Conservation (phyloP, 2,888 invertebrate species). For the Phyllotreta striolata region DNA sequence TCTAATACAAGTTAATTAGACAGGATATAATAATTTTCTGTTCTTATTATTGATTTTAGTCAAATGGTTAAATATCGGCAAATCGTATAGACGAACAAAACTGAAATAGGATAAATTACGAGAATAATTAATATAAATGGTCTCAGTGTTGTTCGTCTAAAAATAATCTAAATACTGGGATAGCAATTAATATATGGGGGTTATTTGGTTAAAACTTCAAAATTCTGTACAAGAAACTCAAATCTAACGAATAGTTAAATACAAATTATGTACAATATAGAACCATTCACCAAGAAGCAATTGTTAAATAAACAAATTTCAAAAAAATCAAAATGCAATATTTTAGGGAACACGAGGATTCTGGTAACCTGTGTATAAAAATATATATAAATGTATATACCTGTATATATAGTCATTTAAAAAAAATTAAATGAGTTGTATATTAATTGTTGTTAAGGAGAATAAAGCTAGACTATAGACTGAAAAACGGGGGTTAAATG, state of each 20-base stretch:
- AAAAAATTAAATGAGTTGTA: slow-evolving; percentile 14
- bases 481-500: slow-evolving; percentile 6
- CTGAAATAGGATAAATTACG: not conserved
- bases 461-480: not conserved
- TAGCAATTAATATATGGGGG: slow-evolving; percentile 1
- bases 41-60: slow-evolving; percentile 13
- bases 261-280: slow-evolving; percentile 30
- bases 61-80: slow-evolving; percentile 1
- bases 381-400: slow-evolving; percentile 1
- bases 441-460: slow-evolving; percentile 2
- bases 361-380: not conserved
- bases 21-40: not conserved
- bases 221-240: slow-evolving; percentile 25
- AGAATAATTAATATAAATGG: not conserved
- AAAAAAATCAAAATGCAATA: slow-evolving; percentile 13
- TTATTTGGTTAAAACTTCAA: slow-evolving; percentile 30
- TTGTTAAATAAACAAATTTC: slow-evolving; percentile 13
- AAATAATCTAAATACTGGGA: slow-evolving; percentile 10
- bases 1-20: slow-evolving; percentile 2
- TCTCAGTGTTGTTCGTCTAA: not conserved
- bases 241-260: slow-evolving; percentile 20
- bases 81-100: slow-evolving; percentile 7
- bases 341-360: not conserved
- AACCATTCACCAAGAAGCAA: slow-evolving; percentile 33
- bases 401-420: slow-evolving; percentile 2